Conservation (phyloP, 2,888 invertebrate species). For the Eucriotettix oculatus region DNA sequence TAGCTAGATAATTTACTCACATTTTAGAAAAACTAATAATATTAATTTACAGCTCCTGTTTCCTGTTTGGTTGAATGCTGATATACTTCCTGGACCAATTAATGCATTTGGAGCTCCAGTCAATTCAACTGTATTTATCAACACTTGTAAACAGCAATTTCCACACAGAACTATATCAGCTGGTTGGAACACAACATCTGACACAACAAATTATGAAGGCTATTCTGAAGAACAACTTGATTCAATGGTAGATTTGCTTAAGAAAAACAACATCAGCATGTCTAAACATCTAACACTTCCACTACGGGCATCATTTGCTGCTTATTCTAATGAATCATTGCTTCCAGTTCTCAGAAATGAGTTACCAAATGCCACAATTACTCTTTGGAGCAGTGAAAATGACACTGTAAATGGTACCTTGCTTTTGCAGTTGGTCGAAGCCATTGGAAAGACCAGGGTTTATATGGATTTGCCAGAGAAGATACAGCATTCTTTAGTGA, state of each 20-base stretch:
- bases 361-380: slow-evolving; percentile 44
- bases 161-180: slow-evolving; percentile 53
- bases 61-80: slow-evolving; percentile 79
- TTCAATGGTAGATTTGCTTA: slow-evolving; percentile 33
- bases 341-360: slow-evolving; percentile 30
- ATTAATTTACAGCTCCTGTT: slow-evolving; percentile 36
- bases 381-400: slow-evolving; percentile 56
- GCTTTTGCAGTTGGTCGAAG: too few species aligned
- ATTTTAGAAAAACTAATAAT: too few species aligned
- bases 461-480: too few species aligned
- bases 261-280: neutral
- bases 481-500: too few species aligned
- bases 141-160: slow-evolving; percentile 35
- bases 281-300: slow-evolving; percentile 58
- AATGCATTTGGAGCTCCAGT: slow-evolving; percentile 35
- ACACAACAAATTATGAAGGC: slow-evolving; percentile 29
- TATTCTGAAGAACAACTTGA: slow-evolving; percentile 48
- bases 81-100: slow-evolving; percentile 63
- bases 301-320: slow-evolving; percentile 51
- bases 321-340: slow-evolving; percentile 43
- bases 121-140: slow-evolving; percentile 44
- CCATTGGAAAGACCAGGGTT: too few species aligned
- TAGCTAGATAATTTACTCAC: too few species aligned
- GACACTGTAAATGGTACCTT: slow-evolving; percentile 41
- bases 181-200: slow-evolving; percentile 67